Percentiles rank a stretch among this genome's conserved stretches.
Evolutionary conservation across 2,113 vertebrate species (phyloP).

Genomic region (Emydocephalus ijimae): DNA sequence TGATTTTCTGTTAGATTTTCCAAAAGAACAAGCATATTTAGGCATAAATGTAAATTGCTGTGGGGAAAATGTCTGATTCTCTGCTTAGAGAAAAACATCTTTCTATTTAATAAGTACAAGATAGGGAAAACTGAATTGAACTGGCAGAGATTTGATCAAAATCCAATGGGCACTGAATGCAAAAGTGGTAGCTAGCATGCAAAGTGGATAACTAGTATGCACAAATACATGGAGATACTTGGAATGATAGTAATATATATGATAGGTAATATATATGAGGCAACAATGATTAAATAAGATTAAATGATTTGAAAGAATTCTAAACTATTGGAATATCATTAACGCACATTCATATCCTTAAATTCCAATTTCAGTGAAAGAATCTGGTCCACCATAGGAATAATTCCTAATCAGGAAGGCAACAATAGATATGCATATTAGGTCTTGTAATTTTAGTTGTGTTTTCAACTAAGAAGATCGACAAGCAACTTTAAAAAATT

Average conservation of each 20-base stretch:
- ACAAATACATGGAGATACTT: background rate
- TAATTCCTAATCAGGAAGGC: background rate
- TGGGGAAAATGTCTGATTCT: background rate
- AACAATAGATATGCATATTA: background rate
- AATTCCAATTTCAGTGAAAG: background rate
- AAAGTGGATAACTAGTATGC: background rate
- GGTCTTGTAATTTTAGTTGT: background rate
- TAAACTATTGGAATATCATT: background rate
- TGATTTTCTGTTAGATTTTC: background rate
- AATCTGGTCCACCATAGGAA: background rate
- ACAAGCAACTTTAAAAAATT: background rate
- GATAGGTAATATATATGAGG: background rate
- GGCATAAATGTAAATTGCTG: fast-evolving
- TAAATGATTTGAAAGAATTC: background rate
- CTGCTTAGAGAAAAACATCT: background rate
- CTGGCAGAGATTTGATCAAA: background rate
- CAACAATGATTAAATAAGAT: background rate
- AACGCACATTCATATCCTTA: background rate
- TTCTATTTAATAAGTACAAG: background rate
- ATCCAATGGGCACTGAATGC: background rate
- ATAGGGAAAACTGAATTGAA: background rate
- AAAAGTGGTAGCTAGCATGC: background rate
- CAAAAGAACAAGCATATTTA: background rate
- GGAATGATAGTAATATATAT: background rate
- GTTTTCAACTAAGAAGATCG: background rate